Conservation (phyloP, 1,140 invertebrate species). For the Aphelinus atriplicis region DNA sequence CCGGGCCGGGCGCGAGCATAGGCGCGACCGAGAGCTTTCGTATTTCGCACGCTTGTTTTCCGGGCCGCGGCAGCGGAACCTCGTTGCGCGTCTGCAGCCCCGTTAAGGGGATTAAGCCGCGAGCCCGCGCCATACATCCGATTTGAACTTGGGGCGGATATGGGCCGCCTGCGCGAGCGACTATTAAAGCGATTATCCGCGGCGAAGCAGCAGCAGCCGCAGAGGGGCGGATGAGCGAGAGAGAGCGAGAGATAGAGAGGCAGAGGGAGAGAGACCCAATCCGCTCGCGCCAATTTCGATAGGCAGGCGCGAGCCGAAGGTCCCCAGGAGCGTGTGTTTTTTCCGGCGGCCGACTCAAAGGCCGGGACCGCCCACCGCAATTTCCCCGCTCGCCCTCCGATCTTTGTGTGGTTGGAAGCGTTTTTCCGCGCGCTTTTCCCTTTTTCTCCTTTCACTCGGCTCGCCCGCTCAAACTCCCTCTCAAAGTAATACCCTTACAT, state of each 20-base stretch:
- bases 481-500: no score
- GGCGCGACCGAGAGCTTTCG: background rate
- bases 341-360: constrained; percentile 8
- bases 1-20: background rate
- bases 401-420: constrained; percentile 8
- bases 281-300: constrained; percentile 7
- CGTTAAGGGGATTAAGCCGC: constrained; percentile 60
- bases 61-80: constrained; percentile 24
- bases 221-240: background rate
- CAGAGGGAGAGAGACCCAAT: background rate
- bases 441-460: background rate
- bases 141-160: constrained; percentile 58
- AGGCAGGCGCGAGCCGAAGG: background rate
- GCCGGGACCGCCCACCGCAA: background rate
- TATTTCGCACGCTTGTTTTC: constrained; percentile 38
- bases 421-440: background rate
- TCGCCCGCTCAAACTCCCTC: background rate
- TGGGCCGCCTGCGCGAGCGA: constrained; percentile 28
- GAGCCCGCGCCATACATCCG: constrained; percentile 46
- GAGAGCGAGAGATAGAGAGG: background rate
- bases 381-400: background rate
- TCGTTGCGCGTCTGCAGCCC: constrained; percentile 59
- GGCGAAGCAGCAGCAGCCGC: constrained; percentile 24
- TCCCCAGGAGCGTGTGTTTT: background rate
- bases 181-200: constrained; percentile 64